Base-by-base conservation (phyloP, 1,140 invertebrate species). In the Rhopalosiphum padi region DNA sequence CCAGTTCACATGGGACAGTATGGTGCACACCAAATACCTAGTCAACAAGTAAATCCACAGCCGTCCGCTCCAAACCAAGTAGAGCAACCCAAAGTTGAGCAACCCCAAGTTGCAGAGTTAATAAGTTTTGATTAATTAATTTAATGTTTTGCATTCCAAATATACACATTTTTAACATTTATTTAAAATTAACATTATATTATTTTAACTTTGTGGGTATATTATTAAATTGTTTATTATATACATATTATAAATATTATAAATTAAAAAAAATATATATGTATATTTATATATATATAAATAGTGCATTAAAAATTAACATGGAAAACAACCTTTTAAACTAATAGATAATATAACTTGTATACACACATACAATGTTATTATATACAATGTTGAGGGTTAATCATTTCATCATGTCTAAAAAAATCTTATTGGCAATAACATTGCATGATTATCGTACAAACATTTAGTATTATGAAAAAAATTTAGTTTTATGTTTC, bases 161-260 rank as follows among this genome's bases (percentile, higher is more conserved):
- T 85, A 93, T 25, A 93, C 82, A 37, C 48, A 93, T 85, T 77
- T 51, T 90, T 41, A 91, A 93, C 68, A 85, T 93, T 92, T 85
- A 92, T 83, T 92, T n/a, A 92, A 85, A 83, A 51, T 85, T 92
- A 35, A 92, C 48, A 83, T 92, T 85, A 92, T 90, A 85, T 93
- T 93, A 93, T 93, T 92, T 93, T 93, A 85, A 93, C 46, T 93
- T 92, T 93, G 77, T 93, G 91, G 91, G 91, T 93, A 93, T 93
- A 55, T 93, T 93, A 93, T 85, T 93, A 43, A 93, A 93, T 93
- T 93, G 48, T 93, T 93, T 93, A 93, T 93, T 85, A 93, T 93
- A 83, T 85, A 93, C 91, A 93, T 85, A 92, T 85, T 93, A 93
- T 35, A 92, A 85, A 92, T 85, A 92, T 92, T 92, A 92, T 93